Conservation (phyloP, 2,797 vertebrate genomes). For the Pempheris klunzingeri region DNA sequence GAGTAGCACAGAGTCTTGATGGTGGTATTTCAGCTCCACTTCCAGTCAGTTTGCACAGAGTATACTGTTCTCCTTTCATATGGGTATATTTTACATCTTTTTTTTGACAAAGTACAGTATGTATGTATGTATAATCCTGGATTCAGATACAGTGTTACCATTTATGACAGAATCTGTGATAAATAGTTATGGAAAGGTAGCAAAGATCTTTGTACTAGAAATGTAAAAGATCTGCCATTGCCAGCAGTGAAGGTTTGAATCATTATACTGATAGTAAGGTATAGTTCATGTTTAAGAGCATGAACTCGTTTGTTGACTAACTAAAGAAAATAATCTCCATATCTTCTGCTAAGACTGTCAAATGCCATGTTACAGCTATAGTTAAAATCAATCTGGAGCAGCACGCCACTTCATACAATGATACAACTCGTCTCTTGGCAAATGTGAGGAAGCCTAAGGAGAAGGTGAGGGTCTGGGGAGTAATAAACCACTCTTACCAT, state of each 20-base stretch:
- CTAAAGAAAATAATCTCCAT: background rate
- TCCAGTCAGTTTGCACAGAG: background rate
- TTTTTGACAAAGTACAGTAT: background rate
- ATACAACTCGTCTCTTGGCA: slow-evolving; percentile 45
- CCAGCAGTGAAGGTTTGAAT: background rate
- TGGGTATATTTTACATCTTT: background rate
- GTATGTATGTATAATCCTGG: slow-evolving; percentile 8
- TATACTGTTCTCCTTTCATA: background rate
- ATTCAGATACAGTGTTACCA: background rate
- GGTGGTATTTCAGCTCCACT: slow-evolving; percentile 24
- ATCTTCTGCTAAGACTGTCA: background rate
- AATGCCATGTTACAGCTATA: slow-evolving; percentile 1
- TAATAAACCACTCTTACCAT: slow-evolving; percentile 71
- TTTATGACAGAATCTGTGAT: background rate
- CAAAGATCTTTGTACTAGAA: background rate
- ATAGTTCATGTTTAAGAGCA: background rate
- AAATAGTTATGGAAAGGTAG: too few species aligned
- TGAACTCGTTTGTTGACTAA: background rate
- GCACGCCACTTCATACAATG: slow-evolving; percentile 3
- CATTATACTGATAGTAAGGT: background rate
- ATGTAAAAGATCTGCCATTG: background rate
- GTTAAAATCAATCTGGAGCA: slow-evolving; percentile 13
- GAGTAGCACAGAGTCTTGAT: slow-evolving; percentile 22
- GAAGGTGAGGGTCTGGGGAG: slow-evolving; percentile 49
- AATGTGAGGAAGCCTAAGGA: slow-evolving; percentile 33